These are phyloP conservation scores for Pegea sp. DNA, from an alignment of 23 tunicate genomes.

Conservation along the genomic window DNA sequence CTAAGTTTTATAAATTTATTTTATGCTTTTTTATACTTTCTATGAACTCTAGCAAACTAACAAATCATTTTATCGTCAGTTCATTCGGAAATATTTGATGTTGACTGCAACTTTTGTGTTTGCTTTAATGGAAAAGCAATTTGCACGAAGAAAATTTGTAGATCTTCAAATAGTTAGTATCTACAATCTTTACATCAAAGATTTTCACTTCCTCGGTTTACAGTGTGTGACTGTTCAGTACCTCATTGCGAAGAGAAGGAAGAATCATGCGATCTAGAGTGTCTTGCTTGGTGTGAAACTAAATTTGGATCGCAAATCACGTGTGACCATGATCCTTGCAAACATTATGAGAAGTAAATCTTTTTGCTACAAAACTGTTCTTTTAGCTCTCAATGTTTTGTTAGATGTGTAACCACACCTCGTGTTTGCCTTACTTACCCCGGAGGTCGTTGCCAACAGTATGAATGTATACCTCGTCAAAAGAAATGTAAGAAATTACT, in stretches of 20 bases:
- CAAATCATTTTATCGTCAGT: conserved; percentile 14
- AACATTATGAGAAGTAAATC: conserved; percentile 23
- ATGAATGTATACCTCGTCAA: conserved; percentile 41
- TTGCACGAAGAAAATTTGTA: conserved; percentile 18
- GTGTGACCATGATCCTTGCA: conserved; percentile 38
- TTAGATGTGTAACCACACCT: conserved; percentile 44
- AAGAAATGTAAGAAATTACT: conserved; percentile 15
- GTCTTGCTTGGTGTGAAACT: conserved; percentile 27
- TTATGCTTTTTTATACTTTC: no score
- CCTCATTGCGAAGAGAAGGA: conserved; percentile 57
- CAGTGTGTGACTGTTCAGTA: conserved; percentile 23
- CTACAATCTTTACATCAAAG: background rate
- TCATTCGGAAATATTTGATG: conserved; percentile 27
- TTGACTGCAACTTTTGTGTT: conserved; percentile 74
- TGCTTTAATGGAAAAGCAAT: conserved; percentile 50
- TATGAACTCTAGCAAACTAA: no score
- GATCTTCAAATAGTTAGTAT: background rate
- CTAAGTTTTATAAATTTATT: no score
- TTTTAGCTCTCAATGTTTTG: background rate
- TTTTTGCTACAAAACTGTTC: background rate
- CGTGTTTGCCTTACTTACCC: conserved; percentile 28
- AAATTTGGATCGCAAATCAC: conserved; percentile 22
- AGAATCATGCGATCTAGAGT: conserved; percentile 17
- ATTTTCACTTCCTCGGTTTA: conserved; percentile 14
- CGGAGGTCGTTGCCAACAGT: conserved; percentile 23